A percentile compares a stretch with the other conserved stretches of the same genome.
Evolutionary conservation across 2,113 vertebrate species (phyloP).

Genomic region (Trogon surrucura): DNA sequence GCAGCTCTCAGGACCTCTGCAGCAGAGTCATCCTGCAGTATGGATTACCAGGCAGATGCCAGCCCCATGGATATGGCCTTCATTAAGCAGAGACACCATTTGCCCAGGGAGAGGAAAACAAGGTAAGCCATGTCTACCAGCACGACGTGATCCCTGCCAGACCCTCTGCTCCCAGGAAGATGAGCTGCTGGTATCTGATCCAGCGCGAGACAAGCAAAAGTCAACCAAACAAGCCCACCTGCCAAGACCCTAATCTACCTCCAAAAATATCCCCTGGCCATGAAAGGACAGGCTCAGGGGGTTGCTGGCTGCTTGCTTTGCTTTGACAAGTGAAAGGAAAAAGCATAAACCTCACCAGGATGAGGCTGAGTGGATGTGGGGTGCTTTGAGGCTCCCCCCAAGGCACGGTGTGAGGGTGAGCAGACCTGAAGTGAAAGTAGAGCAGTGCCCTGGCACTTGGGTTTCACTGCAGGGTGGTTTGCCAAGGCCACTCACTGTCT

Average conservation of each 20-base stretch:
- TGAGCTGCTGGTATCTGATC: neutral
- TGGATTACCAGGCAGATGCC: neutral
- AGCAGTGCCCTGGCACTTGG: neutral
- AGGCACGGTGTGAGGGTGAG: neutral
- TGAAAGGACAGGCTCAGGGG: neutral
- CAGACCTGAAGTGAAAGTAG: neutral
- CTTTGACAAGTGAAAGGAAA: neutral
- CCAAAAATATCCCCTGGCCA: neutral
- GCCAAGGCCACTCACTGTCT: neutral
- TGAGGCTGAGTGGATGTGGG: rapidly evolving
- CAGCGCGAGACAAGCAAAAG: neutral
- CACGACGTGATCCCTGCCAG: neutral
- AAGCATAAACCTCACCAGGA: rapidly evolving
- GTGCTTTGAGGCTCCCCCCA: neutral
- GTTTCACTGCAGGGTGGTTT: neutral
- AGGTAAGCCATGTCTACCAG: neutral
- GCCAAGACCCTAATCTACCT: neutral
- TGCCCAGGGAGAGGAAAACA: neutral
- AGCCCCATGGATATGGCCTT: neutral
- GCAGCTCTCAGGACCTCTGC: neutral
- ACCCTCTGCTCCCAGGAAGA: neutral
- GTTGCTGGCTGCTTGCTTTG: neutral
- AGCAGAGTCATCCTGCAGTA: neutral
- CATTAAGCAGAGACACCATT: neutral
- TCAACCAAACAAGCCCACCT: neutral